Percentiles rank a stretch among this genome's conserved stretches.
These are phyloP conservation scores for Zaprionus ornatus DNA, from an alignment of 1,140 invertebrate genomes.

Conservation along the genomic window DNA sequence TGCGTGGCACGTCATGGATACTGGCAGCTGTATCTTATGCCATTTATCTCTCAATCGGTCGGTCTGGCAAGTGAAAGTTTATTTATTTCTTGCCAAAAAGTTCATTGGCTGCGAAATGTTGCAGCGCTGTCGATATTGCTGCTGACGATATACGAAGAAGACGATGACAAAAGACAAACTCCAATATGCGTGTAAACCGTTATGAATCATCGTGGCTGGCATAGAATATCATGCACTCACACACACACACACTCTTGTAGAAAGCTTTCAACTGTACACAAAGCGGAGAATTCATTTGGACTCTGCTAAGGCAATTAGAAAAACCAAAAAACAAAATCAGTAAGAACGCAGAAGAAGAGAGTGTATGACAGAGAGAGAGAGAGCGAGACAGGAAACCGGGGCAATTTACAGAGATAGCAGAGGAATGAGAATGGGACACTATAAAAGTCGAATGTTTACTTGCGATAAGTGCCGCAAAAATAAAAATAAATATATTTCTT, in stretches of 20 bases:
- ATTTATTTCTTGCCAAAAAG: conserved; percentile 31
- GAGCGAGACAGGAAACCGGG: neutral
- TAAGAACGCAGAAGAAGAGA: neutral
- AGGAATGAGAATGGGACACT: conserved; percentile 6
- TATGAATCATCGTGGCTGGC: conserved; percentile 35
- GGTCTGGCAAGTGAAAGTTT: conserved; percentile 53
- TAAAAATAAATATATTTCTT: conserved; percentile 21
- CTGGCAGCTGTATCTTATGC: conserved; percentile 47
- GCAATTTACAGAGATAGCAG: conserved; percentile 22
- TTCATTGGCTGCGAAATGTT: conserved; percentile 44
- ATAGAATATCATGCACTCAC: conserved; percentile 5
- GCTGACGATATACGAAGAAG: neutral
- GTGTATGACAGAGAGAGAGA: conserved; percentile 3
- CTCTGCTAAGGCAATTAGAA: conserved; percentile 53
- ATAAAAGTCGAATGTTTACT: conserved; percentile 50
- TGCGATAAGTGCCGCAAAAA: conserved; percentile 49
- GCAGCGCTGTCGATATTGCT: conserved; percentile 14
- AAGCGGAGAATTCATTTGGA: conserved; percentile 46
- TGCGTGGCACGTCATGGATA: conserved; percentile 53
- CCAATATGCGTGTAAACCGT: conserved; percentile 34
- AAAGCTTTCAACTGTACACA: conserved; percentile 23
- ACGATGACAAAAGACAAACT: conserved; percentile 18
- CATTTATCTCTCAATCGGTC: conserved; percentile 49
- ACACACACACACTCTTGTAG: neutral
- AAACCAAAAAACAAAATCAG: conserved; percentile 24